Evolutionary conservation across 2,888 invertebrate genomes (phyloP).

Genomic region (Schrankia costaestrigalis): DNA sequence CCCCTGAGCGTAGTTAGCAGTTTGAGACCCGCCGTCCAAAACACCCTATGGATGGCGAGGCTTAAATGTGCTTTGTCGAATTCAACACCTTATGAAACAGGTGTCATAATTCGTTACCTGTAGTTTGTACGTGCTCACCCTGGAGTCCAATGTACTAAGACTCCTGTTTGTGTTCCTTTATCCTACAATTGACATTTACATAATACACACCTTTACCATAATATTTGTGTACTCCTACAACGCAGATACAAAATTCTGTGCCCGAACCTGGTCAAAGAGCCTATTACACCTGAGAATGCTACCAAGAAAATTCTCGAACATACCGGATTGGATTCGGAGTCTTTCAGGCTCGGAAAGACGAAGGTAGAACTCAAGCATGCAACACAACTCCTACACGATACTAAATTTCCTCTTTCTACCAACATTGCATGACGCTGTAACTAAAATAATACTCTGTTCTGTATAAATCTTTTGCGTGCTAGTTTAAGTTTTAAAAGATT

Average conservation of each 20-base stretch:
- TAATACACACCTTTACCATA: slow-evolving; percentile 53
- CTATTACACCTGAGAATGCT: slow-evolving; percentile 87
- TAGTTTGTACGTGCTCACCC: slow-evolving; percentile 47
- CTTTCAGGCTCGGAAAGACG: slow-evolving; percentile 96
- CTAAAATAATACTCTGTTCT: slow-evolving; percentile 30
- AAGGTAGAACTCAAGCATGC: slow-evolving; percentile 86
- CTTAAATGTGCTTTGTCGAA: slow-evolving; percentile 54
- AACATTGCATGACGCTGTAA: slow-evolving; percentile 40
- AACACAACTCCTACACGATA: slow-evolving; percentile 38
- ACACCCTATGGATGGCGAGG: slow-evolving; percentile 46
- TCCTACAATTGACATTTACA: slow-evolving; percentile 35
- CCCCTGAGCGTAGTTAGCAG: slow-evolving; percentile 60
- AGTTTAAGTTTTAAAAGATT: slow-evolving; percentile 22
- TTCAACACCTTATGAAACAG: slow-evolving; percentile 59
- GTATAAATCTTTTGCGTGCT: slow-evolving; percentile 30
- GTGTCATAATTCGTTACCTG: slow-evolving; percentile 52
- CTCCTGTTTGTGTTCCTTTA: slow-evolving; percentile 56
- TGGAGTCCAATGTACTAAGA: slow-evolving; percentile 62
- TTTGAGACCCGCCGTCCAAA: slow-evolving; percentile 50
- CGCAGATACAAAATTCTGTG: slow-evolving; percentile 99
- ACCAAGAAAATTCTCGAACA: slow-evolving; percentile 90
- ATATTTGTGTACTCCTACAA: slow-evolving; percentile 71
- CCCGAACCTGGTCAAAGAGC: slow-evolving; percentile 90
- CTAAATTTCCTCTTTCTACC: slow-evolving; percentile 43
- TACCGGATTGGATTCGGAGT: slow-evolving; percentile 93